Conservation (phyloP, 1,140 invertebrate species). For the Cataglyphis hispanica region DNA sequence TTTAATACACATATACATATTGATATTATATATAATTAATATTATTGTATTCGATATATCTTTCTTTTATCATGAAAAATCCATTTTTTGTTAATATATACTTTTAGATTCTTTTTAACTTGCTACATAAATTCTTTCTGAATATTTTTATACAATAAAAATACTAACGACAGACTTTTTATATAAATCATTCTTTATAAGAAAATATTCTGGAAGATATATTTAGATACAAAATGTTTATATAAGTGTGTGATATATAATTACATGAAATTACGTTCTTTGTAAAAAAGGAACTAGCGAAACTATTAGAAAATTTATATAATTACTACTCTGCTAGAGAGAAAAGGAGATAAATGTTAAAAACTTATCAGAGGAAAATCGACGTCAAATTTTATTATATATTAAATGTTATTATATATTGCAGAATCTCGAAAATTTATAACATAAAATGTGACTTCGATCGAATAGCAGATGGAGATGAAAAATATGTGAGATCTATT, state of each 20-base stretch:
- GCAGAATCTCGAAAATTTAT: not conserved
- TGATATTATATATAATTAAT: not conserved
- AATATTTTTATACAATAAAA: not conserved
- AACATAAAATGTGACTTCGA: conserved; percentile 4
- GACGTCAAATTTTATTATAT: not conserved
- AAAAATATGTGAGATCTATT: not conserved
- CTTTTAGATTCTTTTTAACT: not conserved
- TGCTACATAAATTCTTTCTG: not conserved
- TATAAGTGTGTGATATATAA: not conserved
- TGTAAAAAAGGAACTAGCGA: not conserved
- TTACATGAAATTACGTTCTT: not conserved
- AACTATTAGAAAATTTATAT: not conserved
- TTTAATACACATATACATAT: not conserved
- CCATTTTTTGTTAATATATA: not conserved
- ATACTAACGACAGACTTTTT: not conserved
- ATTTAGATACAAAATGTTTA: not conserved
- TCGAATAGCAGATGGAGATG: not conserved
- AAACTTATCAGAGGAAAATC: not conserved
- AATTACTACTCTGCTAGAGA: no score
- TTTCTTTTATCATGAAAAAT: not conserved
- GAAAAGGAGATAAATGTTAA: not conserved
- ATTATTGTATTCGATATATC: not conserved
- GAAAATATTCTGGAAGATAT: not conserved
- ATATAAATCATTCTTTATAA: not conserved
- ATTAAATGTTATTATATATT: no score